A percentile compares a stretch with the other conserved stretches of the same genome.
These are phyloP conservation scores for Ochropleura leucogaster DNA, from an alignment of 2,888 invertebrate genomes.

Conservation along the genomic window DNA sequence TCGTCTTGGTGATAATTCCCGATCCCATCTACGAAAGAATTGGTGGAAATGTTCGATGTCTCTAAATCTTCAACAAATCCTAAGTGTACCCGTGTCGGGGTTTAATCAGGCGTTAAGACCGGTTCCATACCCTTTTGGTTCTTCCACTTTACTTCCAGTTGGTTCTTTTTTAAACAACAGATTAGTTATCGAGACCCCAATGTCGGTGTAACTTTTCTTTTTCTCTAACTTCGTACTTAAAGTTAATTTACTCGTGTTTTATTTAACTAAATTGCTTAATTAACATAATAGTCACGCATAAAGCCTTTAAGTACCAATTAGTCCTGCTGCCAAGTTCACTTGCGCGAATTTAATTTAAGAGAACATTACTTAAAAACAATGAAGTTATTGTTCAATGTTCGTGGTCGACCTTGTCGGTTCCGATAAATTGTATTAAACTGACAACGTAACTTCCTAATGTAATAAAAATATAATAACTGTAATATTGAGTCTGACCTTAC, in stretches of 20 bases:
- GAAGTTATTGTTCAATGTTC: slow-evolving; percentile 66
- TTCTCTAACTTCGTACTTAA: slow-evolving; percentile 15
- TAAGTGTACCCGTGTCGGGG: slow-evolving; percentile 48
- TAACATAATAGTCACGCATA: slow-evolving; percentile 52
- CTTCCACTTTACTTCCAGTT: slow-evolving; percentile 34
- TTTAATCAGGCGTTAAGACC: slow-evolving; percentile 58
- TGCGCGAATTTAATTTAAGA: slow-evolving; percentile 52
- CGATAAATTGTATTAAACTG: slow-evolving; percentile 51
- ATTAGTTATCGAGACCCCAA: slow-evolving; percentile 9
- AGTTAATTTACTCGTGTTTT: slow-evolving; percentile 33
- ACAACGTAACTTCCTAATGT: slow-evolving; percentile 60
- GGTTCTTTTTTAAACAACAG: slow-evolving; percentile 32
- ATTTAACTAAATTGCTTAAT: slow-evolving; percentile 50
- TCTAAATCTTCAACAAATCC: slow-evolving; percentile 45
- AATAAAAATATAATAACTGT: slow-evolving; percentile 38
- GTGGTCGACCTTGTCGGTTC: slow-evolving; percentile 61
- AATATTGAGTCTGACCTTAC: slow-evolving; percentile 40
- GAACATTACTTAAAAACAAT: slow-evolving; percentile 61
- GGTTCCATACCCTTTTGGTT: slow-evolving; percentile 41
- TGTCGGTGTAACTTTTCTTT: slow-evolving; percentile 10
- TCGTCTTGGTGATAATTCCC: slow-evolving; percentile 37
- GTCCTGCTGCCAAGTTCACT: slow-evolving; percentile 56
- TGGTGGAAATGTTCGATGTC: slow-evolving; percentile 30
- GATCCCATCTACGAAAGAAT: slow-evolving; percentile 25
- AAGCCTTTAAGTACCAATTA: slow-evolving; percentile 52